Evolutionary conservation across 1,140 invertebrate species (phyloP), one percentile per base, ranked within the genome.

Genomic region (Plutomurus gul): DNA sequence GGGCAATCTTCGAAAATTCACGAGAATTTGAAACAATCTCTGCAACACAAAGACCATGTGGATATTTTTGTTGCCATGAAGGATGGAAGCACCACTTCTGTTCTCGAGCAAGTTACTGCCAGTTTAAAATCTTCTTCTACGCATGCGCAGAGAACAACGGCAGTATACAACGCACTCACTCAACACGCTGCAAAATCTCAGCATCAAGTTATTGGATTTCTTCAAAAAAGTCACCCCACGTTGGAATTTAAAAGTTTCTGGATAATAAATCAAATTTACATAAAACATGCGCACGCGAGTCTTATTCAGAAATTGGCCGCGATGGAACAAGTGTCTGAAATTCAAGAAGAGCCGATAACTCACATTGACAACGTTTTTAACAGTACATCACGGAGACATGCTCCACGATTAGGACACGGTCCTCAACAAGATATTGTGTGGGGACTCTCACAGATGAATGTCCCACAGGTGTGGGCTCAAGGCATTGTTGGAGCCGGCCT

Each of bases 241-340:
- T 13, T 75, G 10, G 27, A 20, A 20, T 65, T 76, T 22, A 20
- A 65, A 25, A 25, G 33, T 20, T 80, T 80, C n/a, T 80, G 78
- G 78, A 80, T 80, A 13, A 80, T 37, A 11, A 80, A 80, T 39
- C 73, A 80, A 71, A 37, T 80, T 18, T 70, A 56, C 73, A 56
- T 80, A n/a, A 33, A 51, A 22, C 37, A 71, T 39, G 78, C 78
- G 0, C 47, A 51, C 25, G 47, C 18, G 13, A 3, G 1, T 11
- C 20, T 56, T 4, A 39, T 80, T 1, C 4, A 40, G 18, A 1
- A 10, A 0, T 49, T 80, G 20, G n/a, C 37, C 0, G 22, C 3
- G 0, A 37, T 80, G 20, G 11, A 18, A 16, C 73, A 80, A 76
- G 43, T 80, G 1, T 40, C 36, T 2, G 47, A 51, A 51, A 51